Evolutionary conservation across 2,113 vertebrate species (phyloP), one percentile per base, ranked within the genome.

Genomic region (Mirounga angustirostris): DNA sequence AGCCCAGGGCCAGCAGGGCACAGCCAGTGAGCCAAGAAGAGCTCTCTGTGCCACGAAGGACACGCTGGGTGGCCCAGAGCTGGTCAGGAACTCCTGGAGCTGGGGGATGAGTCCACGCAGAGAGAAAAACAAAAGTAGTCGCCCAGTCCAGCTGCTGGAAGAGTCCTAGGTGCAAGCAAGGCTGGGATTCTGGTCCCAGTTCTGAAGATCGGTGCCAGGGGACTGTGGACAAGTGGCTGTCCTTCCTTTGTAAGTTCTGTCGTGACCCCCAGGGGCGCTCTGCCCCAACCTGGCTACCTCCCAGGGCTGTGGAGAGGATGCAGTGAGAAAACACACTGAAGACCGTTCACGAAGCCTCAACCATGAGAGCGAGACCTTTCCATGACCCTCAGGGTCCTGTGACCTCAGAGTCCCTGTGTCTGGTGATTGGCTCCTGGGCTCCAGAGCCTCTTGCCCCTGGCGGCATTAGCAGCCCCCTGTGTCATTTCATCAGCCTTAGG

Each of bases 371-470:
- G 0, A 19, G 22, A 19, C 50, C 30, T 22, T 73, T 54, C 54
- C 0, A 0, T 2, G 40, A 0, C 6, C 6, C 8, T 12, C 26
- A 3, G 7, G 2, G 10, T 22, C 14, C 0, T 1, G 2, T 24
- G 24, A 61, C 13, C 78, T n/a, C 33, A 4, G 28, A 1, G 16
- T 81, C 13, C 0, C 0, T 11, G 3, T 12, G 40, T 89, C 78
- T 73, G 28, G 43, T 24, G 40, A 28, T 5, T 5, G 89, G 54
- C 46, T 81, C 43, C 69, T 33, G 24, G 22, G 22, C 81, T 91
- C 56, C 9, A 9, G 33, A n/a, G n/a, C 24, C 79, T 36, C 16
- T 59, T 7, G 43, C 18, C 52, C 2, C 46, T 71, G n/a, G 19
- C n/a, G 22, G 3, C 36, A 74, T 12, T 19, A 19, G 50, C 5